Evolutionary conservation across 2,888 invertebrate genomes (phyloP).

Genomic region (Caenorhabditis sulstoni): DNA sequence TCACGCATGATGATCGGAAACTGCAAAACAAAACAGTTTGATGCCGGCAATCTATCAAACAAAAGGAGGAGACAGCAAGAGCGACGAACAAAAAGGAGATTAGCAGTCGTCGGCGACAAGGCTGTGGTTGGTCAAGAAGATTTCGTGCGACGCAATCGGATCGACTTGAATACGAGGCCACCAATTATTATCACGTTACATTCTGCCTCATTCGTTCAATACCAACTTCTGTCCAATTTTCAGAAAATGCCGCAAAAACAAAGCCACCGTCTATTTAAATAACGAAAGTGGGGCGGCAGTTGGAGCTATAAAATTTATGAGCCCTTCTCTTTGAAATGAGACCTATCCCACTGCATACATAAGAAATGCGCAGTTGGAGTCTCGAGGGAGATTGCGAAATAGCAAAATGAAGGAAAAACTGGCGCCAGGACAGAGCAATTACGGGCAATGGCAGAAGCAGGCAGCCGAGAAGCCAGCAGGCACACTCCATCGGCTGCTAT

Average conservation of each 20-base stretch:
- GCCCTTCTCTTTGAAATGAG: slow-evolving; percentile 14
- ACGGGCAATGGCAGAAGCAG: slow-evolving; percentile 26
- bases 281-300: background rate
- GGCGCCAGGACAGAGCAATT: slow-evolving; percentile 33
- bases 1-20: slow-evolving; percentile 65
- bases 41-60: background rate
- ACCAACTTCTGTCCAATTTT: background rate
- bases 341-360: slow-evolving; percentile 39
- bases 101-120: background rate
- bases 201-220: background rate
- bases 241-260: slow-evolving; percentile 5
- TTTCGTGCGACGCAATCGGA: slow-evolving; percentile 10
- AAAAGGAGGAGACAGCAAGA: background rate
- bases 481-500: slow-evolving; percentile 32
- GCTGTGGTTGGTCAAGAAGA: background rate
- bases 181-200: slow-evolving; percentile 16
- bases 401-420: slow-evolving; percentile 15
- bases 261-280: background rate
- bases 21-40: slow-evolving; percentile 8
- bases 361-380: slow-evolving; percentile 26
- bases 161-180: slow-evolving; percentile 23
- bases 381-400: slow-evolving; percentile 34
- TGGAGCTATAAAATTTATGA: slow-evolving; percentile 42
- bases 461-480: background rate
- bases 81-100: slow-evolving; percentile 6